Evolutionary conservation across 2,888 invertebrate genomes (phyloP), one percentile per base, ranked within the genome.

Genomic region (Galeruca laticollis): DNA sequence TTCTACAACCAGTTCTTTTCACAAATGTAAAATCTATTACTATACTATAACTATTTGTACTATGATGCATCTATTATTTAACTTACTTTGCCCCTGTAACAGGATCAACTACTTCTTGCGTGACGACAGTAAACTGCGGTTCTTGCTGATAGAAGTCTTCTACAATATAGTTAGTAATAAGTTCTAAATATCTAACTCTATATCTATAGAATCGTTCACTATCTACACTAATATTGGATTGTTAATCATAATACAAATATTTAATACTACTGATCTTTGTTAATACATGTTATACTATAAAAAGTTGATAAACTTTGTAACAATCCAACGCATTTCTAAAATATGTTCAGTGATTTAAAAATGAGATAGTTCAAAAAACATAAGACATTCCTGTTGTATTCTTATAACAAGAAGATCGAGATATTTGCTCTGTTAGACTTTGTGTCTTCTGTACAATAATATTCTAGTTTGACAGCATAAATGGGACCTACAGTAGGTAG

Each of bases 71-170:
- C 51, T 26, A 18, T 13, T 40, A 31, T 61, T 21, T 13, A 57
- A 82, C 83, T 82, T 86, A 88, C 88, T 87, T 88, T 82, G 86
- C 87, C 77, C 88, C 86, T 75, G 87, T 87, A 75, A 86, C 82
- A 51, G 88, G 87, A 81, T 88, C 87, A 76, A 87, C 82, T 77
- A 88, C 87, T 76, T 86, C 86, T 73, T 85, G 86, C 70, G 85
- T 86, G 64, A 86, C 87, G 82, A 88, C 87, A 79, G 86, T 85
- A 81, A 85, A 87, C 75, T 88, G 87, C 71, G 88, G 88, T 82
- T 87, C 88, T 83, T 87, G 87, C 83, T 88, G 89, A 82, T 89
- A 88, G 84, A 89, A 88, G 84, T 89, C 89, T 85, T 89, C 89
- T 89, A 86, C 80, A 86, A 84, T 71, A 78, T 57, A 68, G 67